A percentile compares a stretch with the other conserved stretches of the same genome.
Conservation (phyloP, 2,113 vertebrate genomes). For the Balaeniceps rex region DNA sequence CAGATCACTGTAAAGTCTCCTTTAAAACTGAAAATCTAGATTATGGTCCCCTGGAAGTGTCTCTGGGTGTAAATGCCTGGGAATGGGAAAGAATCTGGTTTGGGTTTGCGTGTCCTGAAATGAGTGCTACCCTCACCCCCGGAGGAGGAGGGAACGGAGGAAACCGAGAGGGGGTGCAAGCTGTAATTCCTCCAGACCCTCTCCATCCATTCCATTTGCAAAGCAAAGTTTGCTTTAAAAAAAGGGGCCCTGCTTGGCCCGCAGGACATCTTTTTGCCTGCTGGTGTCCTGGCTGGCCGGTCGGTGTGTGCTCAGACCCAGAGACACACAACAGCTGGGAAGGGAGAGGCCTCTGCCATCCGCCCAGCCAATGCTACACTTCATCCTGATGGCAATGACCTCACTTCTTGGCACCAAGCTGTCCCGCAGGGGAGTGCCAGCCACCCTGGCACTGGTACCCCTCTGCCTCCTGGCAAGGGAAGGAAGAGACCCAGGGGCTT, state of each 20-base stretch:
- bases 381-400: not conserved
- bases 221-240: not conserved
- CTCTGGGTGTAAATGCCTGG: not conserved
- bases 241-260: not conserved
- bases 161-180: not conserved
- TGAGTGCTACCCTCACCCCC: not conserved
- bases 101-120: not conserved
- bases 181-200: not conserved
- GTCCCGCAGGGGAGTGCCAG: not conserved
- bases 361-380: not conserved
- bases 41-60: not conserved
- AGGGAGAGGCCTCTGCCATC: constrained; percentile 4
- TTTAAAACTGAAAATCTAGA: not conserved
- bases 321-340: not conserved
- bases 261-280: not conserved
- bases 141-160: not conserved
- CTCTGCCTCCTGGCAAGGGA: not conserved
- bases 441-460: not conserved
- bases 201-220: not conserved
- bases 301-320: not conserved
- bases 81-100: not conserved
- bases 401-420: constrained; percentile 4
- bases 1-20: not conserved
- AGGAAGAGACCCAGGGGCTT: not conserved
- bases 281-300: not conserved